phyloP scores from a whole-genome alignment of 2,113 vertebrate species.

The Cavia porcellus region DNA sequence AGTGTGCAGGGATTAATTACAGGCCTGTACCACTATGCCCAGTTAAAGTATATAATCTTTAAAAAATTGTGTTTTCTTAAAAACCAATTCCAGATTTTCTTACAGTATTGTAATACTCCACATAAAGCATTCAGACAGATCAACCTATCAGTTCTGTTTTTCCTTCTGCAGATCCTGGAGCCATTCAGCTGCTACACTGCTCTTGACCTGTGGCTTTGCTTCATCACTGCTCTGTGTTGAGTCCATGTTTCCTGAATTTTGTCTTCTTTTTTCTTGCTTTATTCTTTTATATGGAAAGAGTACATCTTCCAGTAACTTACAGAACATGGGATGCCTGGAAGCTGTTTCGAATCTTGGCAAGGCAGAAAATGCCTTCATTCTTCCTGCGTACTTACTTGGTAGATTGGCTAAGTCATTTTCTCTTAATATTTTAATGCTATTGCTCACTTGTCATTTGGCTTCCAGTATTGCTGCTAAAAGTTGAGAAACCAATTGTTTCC shows the following conservation, averaged over 20 bases:
- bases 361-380: background rate
- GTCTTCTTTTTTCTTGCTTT: background rate
- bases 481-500: conserved; percentile 10
- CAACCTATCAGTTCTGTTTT: background rate
- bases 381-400: background rate
- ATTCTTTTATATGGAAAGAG: background rate
- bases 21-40: background rate
- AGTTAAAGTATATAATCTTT: background rate
- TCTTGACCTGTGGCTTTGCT: background rate
- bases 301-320: background rate
- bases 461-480: conserved; percentile 1
- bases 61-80: background rate
- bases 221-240: background rate
- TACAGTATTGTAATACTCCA: background rate
- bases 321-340: background rate
- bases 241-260: background rate
- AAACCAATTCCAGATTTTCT: background rate
- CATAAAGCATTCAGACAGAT: background rate
- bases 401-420: background rate
- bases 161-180: background rate
- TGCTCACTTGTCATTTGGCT: background rate
- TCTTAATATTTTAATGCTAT: background rate
- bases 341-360: background rate
- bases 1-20: background rate
- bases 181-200: background rate